A percentile compares a stretch with the other conserved stretches of the same genome.
These are phyloP conservation scores for Esox lucius DNA, from an alignment of 2,797 vertebrate species.

Conservation along the genomic window DNA sequence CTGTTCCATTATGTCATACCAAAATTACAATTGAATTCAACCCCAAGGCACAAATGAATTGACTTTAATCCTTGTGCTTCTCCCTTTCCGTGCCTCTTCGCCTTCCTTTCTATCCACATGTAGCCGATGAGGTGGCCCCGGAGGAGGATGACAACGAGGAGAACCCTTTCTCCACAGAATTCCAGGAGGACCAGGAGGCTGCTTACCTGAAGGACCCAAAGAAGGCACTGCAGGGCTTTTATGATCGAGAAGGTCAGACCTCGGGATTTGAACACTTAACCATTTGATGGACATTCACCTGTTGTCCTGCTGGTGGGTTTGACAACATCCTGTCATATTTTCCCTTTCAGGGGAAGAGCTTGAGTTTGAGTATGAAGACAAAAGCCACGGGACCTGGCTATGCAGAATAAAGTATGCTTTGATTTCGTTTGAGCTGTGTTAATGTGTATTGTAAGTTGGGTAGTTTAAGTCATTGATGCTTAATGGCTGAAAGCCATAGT, in stretches of 20 bases:
- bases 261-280: background rate
- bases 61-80: background rate
- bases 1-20: too few species aligned
- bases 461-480: too few species aligned
- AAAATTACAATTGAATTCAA: background rate
- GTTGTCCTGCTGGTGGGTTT: too few species aligned
- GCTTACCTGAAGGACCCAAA: constrained; percentile 97
- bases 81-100: background rate
- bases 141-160: constrained; percentile 94
- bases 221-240: constrained; percentile 96
- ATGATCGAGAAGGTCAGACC: constrained; percentile 91
- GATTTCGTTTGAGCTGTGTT: background rate
- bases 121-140: constrained; percentile 84
- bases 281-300: background rate
- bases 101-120: background rate
- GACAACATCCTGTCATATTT: background rate
- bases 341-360: constrained; percentile 87
- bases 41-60: background rate
- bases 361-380: constrained; percentile 95
- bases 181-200: constrained; percentile 93
- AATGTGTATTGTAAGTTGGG: background rate
- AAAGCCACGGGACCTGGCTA: constrained; percentile 89
- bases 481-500: too few species aligned
- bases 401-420: constrained; percentile 90
- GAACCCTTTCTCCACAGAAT: constrained; percentile 95